Evolutionary conservation across 2,113 vertebrate species (phyloP).

Genomic region (Pagrus major): DNA sequence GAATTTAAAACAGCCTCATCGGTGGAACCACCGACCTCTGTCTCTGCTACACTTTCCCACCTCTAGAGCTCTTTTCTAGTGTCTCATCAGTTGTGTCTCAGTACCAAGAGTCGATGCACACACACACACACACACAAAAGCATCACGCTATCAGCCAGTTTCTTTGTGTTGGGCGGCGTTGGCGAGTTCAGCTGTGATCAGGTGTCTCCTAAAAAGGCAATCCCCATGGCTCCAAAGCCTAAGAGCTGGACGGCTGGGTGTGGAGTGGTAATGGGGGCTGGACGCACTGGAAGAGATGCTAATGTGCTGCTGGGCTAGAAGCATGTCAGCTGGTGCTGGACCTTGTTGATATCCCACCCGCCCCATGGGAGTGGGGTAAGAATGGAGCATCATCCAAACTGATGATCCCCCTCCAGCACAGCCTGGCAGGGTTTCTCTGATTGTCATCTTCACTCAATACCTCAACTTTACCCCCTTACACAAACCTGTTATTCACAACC

Average conservation of each 20-base stretch:
- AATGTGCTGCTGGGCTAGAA: slow-evolving; percentile 74
- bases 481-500: background rate
- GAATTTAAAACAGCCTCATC: slow-evolving; percentile 7
- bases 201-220: slow-evolving; percentile 89
- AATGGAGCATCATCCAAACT: slow-evolving; percentile 53
- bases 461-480: background rate
- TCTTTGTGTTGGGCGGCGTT: slow-evolving; percentile 71
- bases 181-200: slow-evolving; percentile 62
- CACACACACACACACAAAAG: slow-evolving; percentile 32
- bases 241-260: slow-evolving; percentile 45
- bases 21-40: background rate
- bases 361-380: slow-evolving; percentile 62
- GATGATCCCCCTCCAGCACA: background rate
- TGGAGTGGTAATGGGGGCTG: slow-evolving; percentile 36
- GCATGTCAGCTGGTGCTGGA: slow-evolving; percentile 80
- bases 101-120: background rate
- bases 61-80: background rate
- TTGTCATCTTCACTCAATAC: background rate
- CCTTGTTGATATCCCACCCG: slow-evolving; percentile 55
- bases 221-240: slow-evolving; percentile 73
- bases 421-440: no score
- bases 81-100: slow-evolving; percentile 21
- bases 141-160: slow-evolving; percentile 72
- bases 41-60: slow-evolving; percentile 1
- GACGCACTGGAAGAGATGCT: slow-evolving; percentile 57